Base-by-base conservation (phyloP, 2,113 vertebrate genomes). In the Piprites chloris region DNA sequence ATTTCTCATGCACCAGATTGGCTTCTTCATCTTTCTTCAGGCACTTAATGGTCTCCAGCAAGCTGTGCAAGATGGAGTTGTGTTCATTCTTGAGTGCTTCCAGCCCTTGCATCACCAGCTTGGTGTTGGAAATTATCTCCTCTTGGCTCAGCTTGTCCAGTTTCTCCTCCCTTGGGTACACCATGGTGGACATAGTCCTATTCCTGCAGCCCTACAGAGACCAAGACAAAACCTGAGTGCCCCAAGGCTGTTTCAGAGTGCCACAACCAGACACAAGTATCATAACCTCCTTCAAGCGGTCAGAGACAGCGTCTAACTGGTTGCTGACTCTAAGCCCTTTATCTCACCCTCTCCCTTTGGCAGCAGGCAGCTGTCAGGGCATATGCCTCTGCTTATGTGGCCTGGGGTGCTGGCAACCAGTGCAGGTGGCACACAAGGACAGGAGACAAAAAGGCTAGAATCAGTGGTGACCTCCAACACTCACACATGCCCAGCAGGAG, bases 11-110 rank as follows among this genome's bases (percentile, higher is more conserved):
- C 73, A 99, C 99, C 4, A 99, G 97, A 85, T 99, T 99, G 96
- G 99, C 99, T 97, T 99, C 99, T 90, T 99, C 99, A 86, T 99
- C 99, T 87, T 99, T 99, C 97, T 99, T 99, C 95, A 99, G 98
- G 97, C 99, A 99, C 98, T 99, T 99, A 89, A 99, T 99, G 86
- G 99, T 99, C 87, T 99, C 99, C 96, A 99, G 97, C 73, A 99
- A 98, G 96, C 99, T 99, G 96, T 99, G 99, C 89, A 99, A 98
- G 96, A 99, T 99, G 44, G 99, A 99, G 97, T 99, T 99, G 96
- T 99, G 99, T 72, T 99, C 99, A 33, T 99, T 99, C 97, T 99
- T 99, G 61, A 99, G 98, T 17, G 99, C 99, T 97, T 99, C 99
- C 88, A 99, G 98, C 15, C 99, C 99, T 95, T 99, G 99, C 98